A percentile compares a stretch with the other conserved stretches of the same genome.
These are phyloP conservation scores for Muntiacus reevesi DNA, from an alignment of 2,113 vertebrate species.

Conservation along the genomic window DNA sequence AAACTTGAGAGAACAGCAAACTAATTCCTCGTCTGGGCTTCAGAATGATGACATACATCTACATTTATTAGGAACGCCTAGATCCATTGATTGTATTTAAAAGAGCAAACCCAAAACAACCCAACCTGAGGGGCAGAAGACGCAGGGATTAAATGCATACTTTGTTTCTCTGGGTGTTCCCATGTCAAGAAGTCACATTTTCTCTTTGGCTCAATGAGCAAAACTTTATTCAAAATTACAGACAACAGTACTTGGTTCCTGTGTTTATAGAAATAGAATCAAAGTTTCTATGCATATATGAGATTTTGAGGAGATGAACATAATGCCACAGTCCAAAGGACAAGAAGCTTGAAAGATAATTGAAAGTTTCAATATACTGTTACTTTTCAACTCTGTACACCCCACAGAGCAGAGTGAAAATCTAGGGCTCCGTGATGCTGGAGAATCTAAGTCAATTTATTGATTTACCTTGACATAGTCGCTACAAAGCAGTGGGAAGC, in stretches of 20 bases:
- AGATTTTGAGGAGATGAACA: constrained; percentile 13
- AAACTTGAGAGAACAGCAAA: background rate
- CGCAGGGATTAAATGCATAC: background rate
- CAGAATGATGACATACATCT: background rate
- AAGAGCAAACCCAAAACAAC: background rate
- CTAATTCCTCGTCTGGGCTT: background rate
- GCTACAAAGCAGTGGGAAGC: background rate
- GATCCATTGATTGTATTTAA: background rate
- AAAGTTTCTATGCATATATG: background rate
- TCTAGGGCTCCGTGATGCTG: background rate
- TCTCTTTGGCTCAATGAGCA: constrained; percentile 50
- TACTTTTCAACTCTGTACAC: background rate
- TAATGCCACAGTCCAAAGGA: background rate
- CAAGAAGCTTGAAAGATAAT: background rate
- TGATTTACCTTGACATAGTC: background rate
- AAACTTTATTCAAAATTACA: constrained; percentile 35
- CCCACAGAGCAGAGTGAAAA: background rate
- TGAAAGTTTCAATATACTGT: background rate
- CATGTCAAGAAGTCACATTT: background rate
- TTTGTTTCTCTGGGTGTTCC: background rate
- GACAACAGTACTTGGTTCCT: background rate
- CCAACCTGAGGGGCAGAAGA: background rate
- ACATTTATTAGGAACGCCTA: background rate
- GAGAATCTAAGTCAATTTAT: background rate
- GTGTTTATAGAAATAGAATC: background rate